Conservation (phyloP, 2,888 invertebrate genomes). For the Lomographa bimaculata region DNA sequence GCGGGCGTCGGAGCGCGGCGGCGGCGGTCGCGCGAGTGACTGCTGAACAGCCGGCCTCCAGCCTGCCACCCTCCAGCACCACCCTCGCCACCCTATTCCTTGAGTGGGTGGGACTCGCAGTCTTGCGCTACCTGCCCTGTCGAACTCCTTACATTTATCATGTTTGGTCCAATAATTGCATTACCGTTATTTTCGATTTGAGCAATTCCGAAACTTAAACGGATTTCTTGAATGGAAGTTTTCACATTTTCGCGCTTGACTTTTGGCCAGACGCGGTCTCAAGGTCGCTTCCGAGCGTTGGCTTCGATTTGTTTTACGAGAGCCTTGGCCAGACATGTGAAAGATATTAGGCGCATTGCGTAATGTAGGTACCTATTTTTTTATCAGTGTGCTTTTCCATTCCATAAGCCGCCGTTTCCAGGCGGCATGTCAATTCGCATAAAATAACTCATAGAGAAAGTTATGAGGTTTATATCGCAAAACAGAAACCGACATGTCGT, state of each 20-base stretch:
- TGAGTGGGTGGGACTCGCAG: no score
- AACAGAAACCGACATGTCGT: not conserved
- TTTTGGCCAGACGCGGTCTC: constrained; percentile 31
- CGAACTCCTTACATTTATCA: constrained; percentile 36
- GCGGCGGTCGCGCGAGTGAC: constrained; percentile 70
- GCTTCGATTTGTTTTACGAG: constrained; percentile 50
- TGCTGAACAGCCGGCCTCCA: constrained; percentile 34
- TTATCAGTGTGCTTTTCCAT: constrained; percentile 8
- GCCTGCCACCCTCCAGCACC: constrained; percentile 29
- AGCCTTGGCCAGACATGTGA: constrained; percentile 41
- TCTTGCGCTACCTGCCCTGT: constrained; percentile 24
- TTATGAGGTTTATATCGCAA: constrained; percentile 3
- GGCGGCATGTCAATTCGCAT: constrained; percentile 3
- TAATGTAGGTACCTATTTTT: constrained; percentile 41
- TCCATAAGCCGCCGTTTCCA: not conserved
- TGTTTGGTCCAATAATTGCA: constrained; percentile 41
- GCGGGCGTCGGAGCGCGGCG: constrained; percentile 60
- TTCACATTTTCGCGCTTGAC: not conserved
- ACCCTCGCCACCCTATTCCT: constrained; percentile 36
- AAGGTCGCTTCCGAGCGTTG: constrained; percentile 48
- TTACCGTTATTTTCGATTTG: constrained; percentile 21
- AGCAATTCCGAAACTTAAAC: constrained; percentile 25
- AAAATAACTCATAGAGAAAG: constrained; percentile 7
- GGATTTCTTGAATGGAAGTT: constrained; percentile 17
- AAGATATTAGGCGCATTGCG: constrained; percentile 57